These are phyloP conservation scores for Mormyrus iriodes DNA, from an alignment of 2,113 vertebrate genomes.

Conservation along the genomic window DNA sequence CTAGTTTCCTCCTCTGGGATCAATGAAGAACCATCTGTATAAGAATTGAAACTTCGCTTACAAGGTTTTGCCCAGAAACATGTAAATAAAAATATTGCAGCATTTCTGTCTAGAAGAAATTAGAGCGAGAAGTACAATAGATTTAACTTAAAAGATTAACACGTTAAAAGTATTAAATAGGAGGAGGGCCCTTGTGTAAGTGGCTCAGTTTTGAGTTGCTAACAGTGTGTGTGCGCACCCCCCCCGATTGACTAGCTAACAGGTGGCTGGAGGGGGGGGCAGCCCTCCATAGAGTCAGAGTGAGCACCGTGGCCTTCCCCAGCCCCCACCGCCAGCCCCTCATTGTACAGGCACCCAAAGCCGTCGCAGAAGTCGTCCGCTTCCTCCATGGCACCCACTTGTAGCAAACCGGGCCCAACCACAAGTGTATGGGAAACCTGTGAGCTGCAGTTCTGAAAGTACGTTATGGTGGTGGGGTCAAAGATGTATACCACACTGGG, in stretches of 20 bases:
- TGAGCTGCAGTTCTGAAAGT: conserved; percentile 17
- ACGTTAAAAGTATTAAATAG: neutral
- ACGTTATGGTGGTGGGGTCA: conserved; percentile 32
- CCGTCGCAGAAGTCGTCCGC: conserved; percentile 57
- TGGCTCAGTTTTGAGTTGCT: neutral
- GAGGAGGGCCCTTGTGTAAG: neutral
- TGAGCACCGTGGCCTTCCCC: neutral
- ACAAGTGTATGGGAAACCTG: neutral
- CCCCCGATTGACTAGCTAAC: conserved; percentile 26
- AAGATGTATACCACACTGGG: conserved; percentile 54
- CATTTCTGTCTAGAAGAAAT: neutral
- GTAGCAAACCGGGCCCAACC: neutral
- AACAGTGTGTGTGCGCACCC: neutral
- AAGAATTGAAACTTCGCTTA: neutral
- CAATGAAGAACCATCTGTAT: neutral
- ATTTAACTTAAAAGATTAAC: neutral
- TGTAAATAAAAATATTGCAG: neutral
- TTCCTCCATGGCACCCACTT: conserved; percentile 28
- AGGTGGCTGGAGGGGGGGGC: conserved; percentile 54
- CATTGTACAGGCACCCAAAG: conserved; percentile 53
- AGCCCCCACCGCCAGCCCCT: conserved; percentile 29
- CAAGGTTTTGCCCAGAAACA: neutral
- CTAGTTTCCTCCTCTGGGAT: neutral
- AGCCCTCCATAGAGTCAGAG: conserved; percentile 8
- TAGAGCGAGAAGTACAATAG: neutral